Evolutionary conservation across 2,113 vertebrate species (phyloP).

Genomic region (Phocoena sinus): DNA sequence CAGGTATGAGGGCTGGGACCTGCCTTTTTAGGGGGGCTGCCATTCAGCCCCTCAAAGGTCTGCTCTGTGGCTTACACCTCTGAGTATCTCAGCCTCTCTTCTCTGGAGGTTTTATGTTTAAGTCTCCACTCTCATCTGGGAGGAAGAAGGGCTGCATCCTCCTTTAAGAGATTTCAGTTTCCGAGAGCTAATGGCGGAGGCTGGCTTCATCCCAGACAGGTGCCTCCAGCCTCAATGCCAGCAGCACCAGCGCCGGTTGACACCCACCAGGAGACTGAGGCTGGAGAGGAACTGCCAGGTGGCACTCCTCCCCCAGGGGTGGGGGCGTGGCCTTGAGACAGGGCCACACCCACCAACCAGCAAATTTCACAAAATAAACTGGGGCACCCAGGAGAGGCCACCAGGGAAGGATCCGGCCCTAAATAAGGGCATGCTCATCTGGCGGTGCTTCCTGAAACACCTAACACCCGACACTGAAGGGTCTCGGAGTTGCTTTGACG

Average conservation of each 20-base stretch:
- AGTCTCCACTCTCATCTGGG: not conserved
- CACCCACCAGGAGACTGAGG: not conserved
- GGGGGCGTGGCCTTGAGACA: not conserved
- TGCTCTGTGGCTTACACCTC: not conserved
- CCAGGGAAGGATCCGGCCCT: not conserved
- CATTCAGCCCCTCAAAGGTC: not conserved
- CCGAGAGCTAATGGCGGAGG: accelerated
- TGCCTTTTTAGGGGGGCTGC: not conserved
- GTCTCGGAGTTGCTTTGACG: too few relatives aligned
- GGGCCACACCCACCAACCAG: too few relatives aligned
- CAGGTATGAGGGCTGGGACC: not conserved
- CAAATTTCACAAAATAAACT: not conserved
- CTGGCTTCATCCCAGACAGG: not conserved
- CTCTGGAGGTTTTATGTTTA: not conserved
- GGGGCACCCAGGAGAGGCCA: not conserved
- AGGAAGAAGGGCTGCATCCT: not conserved
- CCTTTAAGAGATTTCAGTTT: not conserved
- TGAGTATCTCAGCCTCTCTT: not conserved
- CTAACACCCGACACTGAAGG: not conserved
- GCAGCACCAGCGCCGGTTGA: accelerated
- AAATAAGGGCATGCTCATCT: not conserved
- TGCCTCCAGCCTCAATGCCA: not conserved
- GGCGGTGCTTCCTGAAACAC: not conserved
- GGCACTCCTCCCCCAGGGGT: too few relatives aligned
- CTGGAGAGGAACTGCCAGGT: not conserved